Conservation (phyloP, 2,113 vertebrate genomes). For the Dolichotis patagonum region DNA sequence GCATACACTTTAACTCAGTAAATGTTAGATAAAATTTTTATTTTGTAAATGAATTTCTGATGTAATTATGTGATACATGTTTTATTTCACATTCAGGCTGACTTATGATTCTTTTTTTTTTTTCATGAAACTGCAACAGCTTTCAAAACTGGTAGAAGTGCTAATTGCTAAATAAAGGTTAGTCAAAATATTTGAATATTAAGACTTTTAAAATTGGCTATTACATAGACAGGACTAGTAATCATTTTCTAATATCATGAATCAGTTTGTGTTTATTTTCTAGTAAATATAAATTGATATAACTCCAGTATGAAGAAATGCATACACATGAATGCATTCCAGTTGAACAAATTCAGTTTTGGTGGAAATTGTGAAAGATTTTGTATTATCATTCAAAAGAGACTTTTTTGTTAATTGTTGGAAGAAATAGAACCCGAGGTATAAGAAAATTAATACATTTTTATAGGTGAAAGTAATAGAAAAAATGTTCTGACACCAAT, state of each 20-base stretch:
- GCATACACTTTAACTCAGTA: background rate
- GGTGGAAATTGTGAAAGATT: background rate
- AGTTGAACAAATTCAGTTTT: background rate
- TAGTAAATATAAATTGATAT: constrained; percentile 21
- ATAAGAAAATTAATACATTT: background rate
- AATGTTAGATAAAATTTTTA: constrained; percentile 27
- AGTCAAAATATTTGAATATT: background rate
- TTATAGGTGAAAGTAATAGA: background rate
- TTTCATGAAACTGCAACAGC: constrained; percentile 57
- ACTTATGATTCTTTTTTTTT: background rate
- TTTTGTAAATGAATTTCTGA: background rate
- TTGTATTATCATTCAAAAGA: background rate
- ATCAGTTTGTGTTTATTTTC: constrained; percentile 24
- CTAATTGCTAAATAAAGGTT: constrained; percentile 41
- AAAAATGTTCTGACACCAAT: too few species aligned
- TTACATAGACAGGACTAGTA: constrained; percentile 43
- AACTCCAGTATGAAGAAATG: constrained; percentile 4
- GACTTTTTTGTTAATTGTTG: background rate
- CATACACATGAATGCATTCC: background rate
- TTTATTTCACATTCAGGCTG: constrained; percentile 31
- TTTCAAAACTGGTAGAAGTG: constrained; percentile 60
- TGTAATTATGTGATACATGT: constrained; percentile 13
- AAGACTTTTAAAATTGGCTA: constrained; percentile 5
- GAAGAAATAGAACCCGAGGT: background rate
- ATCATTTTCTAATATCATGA: constrained; percentile 56